Base-by-base conservation (phyloP, 2,888 invertebrate genomes). In the Vesta saturnalis region DNA sequence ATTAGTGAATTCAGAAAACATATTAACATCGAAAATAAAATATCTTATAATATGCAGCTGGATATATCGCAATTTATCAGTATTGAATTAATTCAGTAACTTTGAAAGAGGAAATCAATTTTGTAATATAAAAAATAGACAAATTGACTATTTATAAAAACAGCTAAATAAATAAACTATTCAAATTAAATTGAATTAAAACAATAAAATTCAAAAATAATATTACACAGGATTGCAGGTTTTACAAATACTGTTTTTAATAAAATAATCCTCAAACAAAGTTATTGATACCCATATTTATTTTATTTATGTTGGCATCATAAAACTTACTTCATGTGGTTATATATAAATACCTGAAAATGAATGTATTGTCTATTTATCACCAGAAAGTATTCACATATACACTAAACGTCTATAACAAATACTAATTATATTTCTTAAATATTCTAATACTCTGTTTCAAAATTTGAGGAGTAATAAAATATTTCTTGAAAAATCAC, bases 31-130 rank as follows among this genome's bases (percentile, higher is more conserved):
- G n/a, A 60, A 52, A 61, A 64, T 30, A 35, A 56, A 67, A 59
- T 39, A 55, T 49, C 49, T 39, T 65, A 61, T 69, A 70, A 59
- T 70, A 70, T 46, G 60, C 61, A 67, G 49, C 64, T 62, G 43
- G 56, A 64, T 67, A 70, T 60, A 70, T 55, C 49, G 8, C n/a
- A n/a, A n/a, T 23, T 54, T 30, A 63, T 63, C 23, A 57, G 64
- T 46, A 56, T 39, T 59, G 49, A 30, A n/a, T 59, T 23, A 63
- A 60, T 62, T 65, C 69, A 69, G 65, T 65, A 69, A 69, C 69
- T 69, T 69, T 65, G 65, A 69, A 58, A 65, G 65, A 69, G 65
- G 65, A 65, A 69, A 69, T 61, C 61, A 69, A 60, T 64, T 64
- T 30, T 30, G 47, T 63, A 60, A 67, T 67, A 64, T 52, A 67